Conservation (phyloP, 1,140 invertebrate species). For the Leptoteleia sp. region DNA sequence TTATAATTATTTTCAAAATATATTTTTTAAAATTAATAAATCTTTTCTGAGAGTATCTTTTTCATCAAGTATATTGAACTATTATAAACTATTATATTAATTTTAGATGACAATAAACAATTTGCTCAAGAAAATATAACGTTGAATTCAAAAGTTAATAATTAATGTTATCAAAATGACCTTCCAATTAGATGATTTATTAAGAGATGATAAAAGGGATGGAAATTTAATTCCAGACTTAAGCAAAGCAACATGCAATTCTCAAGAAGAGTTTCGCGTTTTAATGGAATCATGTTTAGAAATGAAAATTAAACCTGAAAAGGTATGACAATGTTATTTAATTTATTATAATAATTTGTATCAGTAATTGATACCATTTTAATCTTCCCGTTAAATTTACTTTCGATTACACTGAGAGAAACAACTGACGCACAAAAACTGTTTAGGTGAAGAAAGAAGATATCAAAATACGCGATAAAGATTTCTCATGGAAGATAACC, state of each 20-base stretch:
- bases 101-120: no score
- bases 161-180: slow-evolving; percentile 75
- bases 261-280: slow-evolving; percentile 90
- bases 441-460: slow-evolving; percentile 79
- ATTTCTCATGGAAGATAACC: slow-evolving; percentile 85
- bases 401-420: background rate
- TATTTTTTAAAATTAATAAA: no score
- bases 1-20: no score
- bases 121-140: no score
- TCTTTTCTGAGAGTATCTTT: no score
- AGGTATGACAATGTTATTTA: slow-evolving; percentile 80
- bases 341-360: no score
- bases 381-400: background rate
- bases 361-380: no score
- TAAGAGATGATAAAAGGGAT: slow-evolving; percentile 91
- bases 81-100: no score
- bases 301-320: slow-evolving; percentile 93
- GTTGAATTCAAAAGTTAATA: no score
- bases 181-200: slow-evolving; percentile 89
- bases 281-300: slow-evolving; percentile 93
- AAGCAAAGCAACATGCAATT: slow-evolving; percentile 88
- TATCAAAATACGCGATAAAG: slow-evolving; percentile 79
- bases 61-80: no score
- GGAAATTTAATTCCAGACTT: slow-evolving; percentile 91
- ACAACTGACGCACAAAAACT: no score